A percentile compares a stretch with the other conserved stretches of the same genome.
phyloP scores from a whole-genome alignment of 1,140 invertebrate genomes.

The Hylaeus volcanicus region DNA sequence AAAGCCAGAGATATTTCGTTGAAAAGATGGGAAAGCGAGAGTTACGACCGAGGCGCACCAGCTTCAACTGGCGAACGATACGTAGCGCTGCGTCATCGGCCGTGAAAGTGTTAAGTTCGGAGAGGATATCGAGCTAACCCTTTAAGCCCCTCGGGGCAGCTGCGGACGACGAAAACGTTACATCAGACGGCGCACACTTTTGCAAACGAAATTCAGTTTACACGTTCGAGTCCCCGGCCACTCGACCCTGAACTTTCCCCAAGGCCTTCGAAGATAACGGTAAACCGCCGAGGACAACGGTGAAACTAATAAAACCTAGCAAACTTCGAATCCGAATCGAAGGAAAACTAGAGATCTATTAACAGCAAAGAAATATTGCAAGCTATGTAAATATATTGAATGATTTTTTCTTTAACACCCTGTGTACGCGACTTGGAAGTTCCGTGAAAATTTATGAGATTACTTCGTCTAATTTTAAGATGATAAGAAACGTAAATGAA shows the following conservation, averaged over 20 bases:
- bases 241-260: slow-evolving; percentile 13
- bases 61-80: neutral
- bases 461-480: no score
- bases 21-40: no score
- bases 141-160: no score
- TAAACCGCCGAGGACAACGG: neutral
- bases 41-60: no score
- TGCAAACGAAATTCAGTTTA: neutral
- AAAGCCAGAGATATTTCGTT: no score
- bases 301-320: neutral
- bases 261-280: neutral
- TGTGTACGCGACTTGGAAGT: no score
- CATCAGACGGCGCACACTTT: neutral
- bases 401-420: no score
- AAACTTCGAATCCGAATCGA: neutral
- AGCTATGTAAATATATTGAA: no score
- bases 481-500: neutral
- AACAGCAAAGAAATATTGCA: no score
- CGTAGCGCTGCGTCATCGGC: no score
- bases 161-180: neutral
- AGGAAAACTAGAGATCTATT: neutral
- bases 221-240: no score
- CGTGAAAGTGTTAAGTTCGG: neutral
- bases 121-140: neutral
- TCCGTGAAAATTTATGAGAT: no score